Conservation (phyloP, 2,113 vertebrate genomes). For the Pteruthius melanotis region DNA sequence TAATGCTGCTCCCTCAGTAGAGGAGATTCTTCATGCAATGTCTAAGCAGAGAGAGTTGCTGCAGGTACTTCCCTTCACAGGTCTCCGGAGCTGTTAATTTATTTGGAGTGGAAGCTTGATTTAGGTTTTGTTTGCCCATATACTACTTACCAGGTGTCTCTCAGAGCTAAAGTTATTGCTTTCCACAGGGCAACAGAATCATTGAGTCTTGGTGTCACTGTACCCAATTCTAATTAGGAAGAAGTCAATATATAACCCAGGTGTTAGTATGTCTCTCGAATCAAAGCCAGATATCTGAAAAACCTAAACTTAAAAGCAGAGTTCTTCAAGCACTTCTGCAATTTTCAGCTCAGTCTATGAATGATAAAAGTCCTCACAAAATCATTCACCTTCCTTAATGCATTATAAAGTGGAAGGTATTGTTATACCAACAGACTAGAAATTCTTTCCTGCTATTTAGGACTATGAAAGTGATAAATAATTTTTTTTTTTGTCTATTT, state of each 20-base stretch:
- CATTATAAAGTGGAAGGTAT: neutral
- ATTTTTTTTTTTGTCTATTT: neutral
- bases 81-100: conserved; percentile 16
- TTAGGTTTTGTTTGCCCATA: conserved; percentile 42
- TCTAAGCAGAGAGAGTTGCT: conserved; percentile 20
- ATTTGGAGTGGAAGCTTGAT: conserved; percentile 36
- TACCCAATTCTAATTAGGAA: conserved; percentile 36
- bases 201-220: neutral
- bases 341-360: neutral
- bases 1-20: neutral
- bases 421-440: neutral
- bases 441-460: neutral
- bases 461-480: neutral
- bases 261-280: neutral
- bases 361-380: neutral
- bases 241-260: neutral
- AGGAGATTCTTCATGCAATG: conserved; percentile 30
- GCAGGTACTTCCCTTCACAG: conserved; percentile 11
- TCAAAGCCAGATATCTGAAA: neutral
- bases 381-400: neutral
- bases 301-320: neutral
- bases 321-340: neutral
- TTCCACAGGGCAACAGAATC: conserved; percentile 12
- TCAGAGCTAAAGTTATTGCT: conserved; percentile 41
- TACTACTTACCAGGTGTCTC: conserved; percentile 24